Percentiles rank a stretch among this genome's conserved stretches.
These are phyloP conservation scores for Agrochola litura DNA, from an alignment of 2,888 invertebrate genomes.

Conservation along the genomic window DNA sequence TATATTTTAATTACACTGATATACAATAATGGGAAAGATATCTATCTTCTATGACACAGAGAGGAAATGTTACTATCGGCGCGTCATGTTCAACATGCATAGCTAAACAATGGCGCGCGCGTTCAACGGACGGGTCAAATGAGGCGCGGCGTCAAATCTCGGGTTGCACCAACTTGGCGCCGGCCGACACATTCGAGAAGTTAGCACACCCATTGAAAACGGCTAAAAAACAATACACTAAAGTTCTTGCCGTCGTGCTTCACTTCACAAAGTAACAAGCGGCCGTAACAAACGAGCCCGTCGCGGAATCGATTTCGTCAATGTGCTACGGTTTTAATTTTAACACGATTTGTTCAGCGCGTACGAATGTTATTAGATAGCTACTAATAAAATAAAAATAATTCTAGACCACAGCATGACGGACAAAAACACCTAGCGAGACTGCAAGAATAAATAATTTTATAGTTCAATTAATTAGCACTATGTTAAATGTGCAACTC, in stretches of 20 bases:
- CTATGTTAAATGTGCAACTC: slow-evolving; percentile 59
- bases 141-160: slow-evolving; percentile 87
- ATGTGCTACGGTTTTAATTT: slow-evolving; percentile 42
- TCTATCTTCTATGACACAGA: slow-evolving; percentile 74
- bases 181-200: slow-evolving; percentile 82
- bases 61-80: slow-evolving; percentile 75
- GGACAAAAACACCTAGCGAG: slow-evolving; percentile 1
- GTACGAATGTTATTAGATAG: slow-evolving; percentile 2
- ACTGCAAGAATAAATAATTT: slow-evolving; percentile 48
- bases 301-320: slow-evolving; percentile 72
- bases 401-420: not conserved
- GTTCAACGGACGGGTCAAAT: slow-evolving; percentile 85
- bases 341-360: slow-evolving; percentile 35
- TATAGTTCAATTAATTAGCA: slow-evolving; percentile 67
- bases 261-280: slow-evolving; percentile 84
- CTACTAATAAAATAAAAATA: not conserved
- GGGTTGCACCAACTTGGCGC: slow-evolving; percentile 88
- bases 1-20: slow-evolving; percentile 43
- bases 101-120: slow-evolving; percentile 84
- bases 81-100: slow-evolving; percentile 81
- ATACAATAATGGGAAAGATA: slow-evolving; percentile 64
- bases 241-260: slow-evolving; percentile 79
- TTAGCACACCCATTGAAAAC: slow-evolving; percentile 83
- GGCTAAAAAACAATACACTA: slow-evolving; percentile 79
- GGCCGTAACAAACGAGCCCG: slow-evolving; percentile 80